Evolutionary conservation across 2,113 vertebrate genomes (phyloP).

Genomic region (Triplophysa siluroides): DNA sequence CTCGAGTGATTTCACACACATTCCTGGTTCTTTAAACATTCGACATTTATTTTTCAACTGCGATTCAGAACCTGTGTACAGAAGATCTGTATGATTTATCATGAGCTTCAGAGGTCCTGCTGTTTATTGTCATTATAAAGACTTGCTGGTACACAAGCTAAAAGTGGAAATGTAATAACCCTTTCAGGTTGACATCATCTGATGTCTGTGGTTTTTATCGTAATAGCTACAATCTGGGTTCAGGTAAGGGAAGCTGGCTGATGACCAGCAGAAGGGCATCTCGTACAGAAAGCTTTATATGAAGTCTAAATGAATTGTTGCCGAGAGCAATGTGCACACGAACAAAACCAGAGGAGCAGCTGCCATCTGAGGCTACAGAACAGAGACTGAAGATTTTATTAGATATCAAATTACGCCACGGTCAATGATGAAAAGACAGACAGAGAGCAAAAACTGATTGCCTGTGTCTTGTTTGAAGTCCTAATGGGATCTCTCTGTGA

Average conservation of each 20-base stretch:
- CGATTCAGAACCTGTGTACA: not conserved
- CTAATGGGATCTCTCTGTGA: slow-evolving; percentile 21
- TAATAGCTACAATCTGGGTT: slow-evolving; percentile 16
- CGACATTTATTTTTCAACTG: not conserved
- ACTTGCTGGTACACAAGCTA: not conserved
- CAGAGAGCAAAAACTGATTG: slow-evolving; percentile 28
- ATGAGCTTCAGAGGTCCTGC: not conserved
- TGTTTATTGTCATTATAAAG: not conserved
- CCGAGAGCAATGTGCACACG: not conserved
- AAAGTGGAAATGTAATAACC: not conserved
- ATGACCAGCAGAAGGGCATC: slow-evolving; percentile 23
- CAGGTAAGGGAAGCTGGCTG: slow-evolving; percentile 12
- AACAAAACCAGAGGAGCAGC: not conserved
- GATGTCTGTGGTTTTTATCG: not conserved
- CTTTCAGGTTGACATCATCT: slow-evolving; percentile 22
- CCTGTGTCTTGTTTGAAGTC: slow-evolving; percentile 26
- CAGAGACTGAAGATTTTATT: slow-evolving; percentile 27
- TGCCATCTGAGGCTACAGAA: not conserved
- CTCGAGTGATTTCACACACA: not conserved
- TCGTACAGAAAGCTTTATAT: slow-evolving; percentile 14
- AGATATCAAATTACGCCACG: slow-evolving; percentile 7
- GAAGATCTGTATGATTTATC: not conserved
- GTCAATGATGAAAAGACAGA: slow-evolving; percentile 18
- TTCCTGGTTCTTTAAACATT: not conserved
- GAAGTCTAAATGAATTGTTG: slow-evolving; percentile 22